phyloP scores from a whole-genome alignment of 2,888 invertebrate species.

The Dicycla oo region DNA sequence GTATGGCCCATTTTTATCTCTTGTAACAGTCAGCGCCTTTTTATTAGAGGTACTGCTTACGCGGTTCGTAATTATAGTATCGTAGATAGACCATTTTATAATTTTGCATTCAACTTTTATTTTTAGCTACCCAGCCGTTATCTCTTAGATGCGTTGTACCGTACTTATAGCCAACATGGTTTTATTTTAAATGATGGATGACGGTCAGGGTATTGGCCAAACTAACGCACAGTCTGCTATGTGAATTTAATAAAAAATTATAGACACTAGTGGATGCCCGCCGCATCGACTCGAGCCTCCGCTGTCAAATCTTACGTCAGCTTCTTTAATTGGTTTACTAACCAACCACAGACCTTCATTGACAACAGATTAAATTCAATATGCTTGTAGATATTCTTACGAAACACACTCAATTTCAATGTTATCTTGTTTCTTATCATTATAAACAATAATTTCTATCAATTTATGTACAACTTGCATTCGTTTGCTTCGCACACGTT shows the following conservation, averaged over 20 bases:
- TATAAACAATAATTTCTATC: background rate
- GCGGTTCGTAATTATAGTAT: background rate
- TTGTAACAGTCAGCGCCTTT: background rate
- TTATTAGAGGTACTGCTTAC: background rate
- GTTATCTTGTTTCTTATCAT: background rate
- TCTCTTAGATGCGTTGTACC: too few species aligned
- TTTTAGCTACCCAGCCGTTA: background rate
- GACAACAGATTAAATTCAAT: background rate
- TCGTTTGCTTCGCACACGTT: constrained; percentile 22
- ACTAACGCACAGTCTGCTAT: background rate
- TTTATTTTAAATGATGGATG: background rate
- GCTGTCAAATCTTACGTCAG: background rate
- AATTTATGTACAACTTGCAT: constrained; percentile 20
- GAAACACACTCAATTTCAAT: background rate
- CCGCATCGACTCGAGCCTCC: background rate
- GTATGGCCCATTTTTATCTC: background rate
- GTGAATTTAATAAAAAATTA: background rate
- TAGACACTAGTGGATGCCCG: background rate
- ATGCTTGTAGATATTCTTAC: background rate
- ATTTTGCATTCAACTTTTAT: background rate
- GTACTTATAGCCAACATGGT: too few species aligned
- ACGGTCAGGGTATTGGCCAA: background rate
- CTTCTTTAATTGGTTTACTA: background rate
- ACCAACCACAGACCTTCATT: background rate
- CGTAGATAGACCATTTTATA: constrained; percentile 10